Conservation (phyloP, 2,888 invertebrate species). For the Cinara cedri region DNA sequence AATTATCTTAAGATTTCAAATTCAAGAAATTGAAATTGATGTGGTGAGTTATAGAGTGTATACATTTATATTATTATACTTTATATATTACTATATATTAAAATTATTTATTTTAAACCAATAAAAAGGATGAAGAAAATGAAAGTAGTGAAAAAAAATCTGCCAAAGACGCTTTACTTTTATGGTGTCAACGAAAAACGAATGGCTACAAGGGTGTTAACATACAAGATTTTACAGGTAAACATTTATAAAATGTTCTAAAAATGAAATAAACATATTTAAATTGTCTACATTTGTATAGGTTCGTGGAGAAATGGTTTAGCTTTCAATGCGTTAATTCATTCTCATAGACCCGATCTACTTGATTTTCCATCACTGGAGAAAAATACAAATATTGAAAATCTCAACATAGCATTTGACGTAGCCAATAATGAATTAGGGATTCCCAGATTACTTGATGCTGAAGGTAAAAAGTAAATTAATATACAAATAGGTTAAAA, state of each 20-base stretch:
- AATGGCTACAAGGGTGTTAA: constrained; percentile 89
- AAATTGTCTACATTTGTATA: constrained; percentile 59
- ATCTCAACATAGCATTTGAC: constrained; percentile 97
- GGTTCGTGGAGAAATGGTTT: constrained; percentile 95
- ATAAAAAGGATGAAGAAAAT: constrained; percentile 84
- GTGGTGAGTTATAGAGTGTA: constrained; percentile 71
- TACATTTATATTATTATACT: neutral
- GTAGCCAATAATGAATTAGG: constrained; percentile 91
- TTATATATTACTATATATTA: too few relatives aligned
- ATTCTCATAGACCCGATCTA: constrained; percentile 94
- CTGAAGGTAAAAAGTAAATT: constrained; percentile 72
- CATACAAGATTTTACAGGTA: constrained; percentile 82
- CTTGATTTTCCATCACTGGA: constrained; percentile 85
- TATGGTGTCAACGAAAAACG: constrained; percentile 99
- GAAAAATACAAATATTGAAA: constrained; percentile 85
- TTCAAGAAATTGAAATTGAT: constrained; percentile 97
- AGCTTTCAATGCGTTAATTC: constrained; percentile 98
- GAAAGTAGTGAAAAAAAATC: constrained; percentile 97
- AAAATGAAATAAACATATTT: neutral
- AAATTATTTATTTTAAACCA: neutral
- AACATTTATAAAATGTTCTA: constrained; percentile 49
- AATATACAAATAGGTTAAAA: neutral
- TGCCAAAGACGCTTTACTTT: constrained; percentile 94
- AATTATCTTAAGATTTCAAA: constrained; percentile 97
- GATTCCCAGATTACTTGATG: constrained; percentile 90